Percentiles rank a stretch among this genome's conserved stretches.
phyloP scores from a whole-genome alignment of 2,888 invertebrate species.

The Chaitophorus viminalis region DNA sequence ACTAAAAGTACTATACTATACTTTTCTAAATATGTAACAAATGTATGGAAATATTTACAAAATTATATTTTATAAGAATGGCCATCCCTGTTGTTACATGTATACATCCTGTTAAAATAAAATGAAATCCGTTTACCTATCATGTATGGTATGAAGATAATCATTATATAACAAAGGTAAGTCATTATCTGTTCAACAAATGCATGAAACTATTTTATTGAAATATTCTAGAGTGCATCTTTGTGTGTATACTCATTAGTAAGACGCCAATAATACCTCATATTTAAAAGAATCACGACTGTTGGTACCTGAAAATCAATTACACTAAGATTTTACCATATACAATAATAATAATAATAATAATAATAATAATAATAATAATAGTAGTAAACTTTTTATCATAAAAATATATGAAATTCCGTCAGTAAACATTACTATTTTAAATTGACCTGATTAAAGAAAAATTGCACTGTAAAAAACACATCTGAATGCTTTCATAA shows the following conservation, averaged over 20 bases:
- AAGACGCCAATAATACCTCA: not conserved
- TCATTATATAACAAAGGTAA: constrained; percentile 37
- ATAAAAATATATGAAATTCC: not conserved
- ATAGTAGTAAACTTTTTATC: too few relatives aligned
- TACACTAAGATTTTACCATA: not conserved
- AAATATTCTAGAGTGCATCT: not conserved
- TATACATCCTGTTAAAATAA: constrained; percentile 24
- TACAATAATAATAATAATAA: constrained; percentile 16
- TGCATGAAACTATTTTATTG: constrained; percentile 12
- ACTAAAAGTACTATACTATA: constrained; percentile 1
- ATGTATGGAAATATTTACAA: not conserved
- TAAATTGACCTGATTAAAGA: not conserved
- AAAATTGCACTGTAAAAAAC: not conserved
- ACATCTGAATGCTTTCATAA: not conserved
- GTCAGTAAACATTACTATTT: not conserved
- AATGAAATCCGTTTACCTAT: not conserved
- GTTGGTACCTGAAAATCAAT: not conserved
- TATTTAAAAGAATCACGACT: not conserved
- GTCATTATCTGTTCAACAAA: constrained; percentile 5
- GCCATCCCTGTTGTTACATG: constrained; percentile 27
- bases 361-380: too few relatives aligned
- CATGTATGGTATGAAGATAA: not conserved
- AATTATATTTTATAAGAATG: not conserved
- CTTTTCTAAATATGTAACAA: not conserved
- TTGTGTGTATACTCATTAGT: not conserved